Evolutionary conservation across 1,140 invertebrate genomes (phyloP).

Genomic region (Bombyx mori): ASM3026992v2 NC_085129.1:9064501-9065000

Average conservation of each 20-base stretch:
- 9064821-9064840: not conserved
- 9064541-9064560: not conserved
- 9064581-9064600: no score
- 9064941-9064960: no score
- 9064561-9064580: not conserved
- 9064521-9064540: conserved; percentile 41
- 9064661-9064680: conserved; percentile 59
- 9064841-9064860: not conserved
- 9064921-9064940: no score
- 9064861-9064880: not conserved
- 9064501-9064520: conserved; percentile 77
- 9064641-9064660: conserved; percentile 29
- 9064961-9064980: no score
- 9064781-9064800: not conserved
- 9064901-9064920: no score
- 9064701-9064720: conserved; percentile 38
- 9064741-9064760: not conserved
- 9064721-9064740: conserved; percentile 12
- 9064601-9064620: no score
- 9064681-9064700: conserved; percentile 59
- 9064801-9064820: not conserved
- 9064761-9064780: not conserved
- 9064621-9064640: no score
- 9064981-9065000: no score
- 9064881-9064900: conserved; percentile 1